These are phyloP conservation scores for Oreotrochilus melanogaster DNA, from an alignment of 2,113 vertebrate species.

Conservation along the genomic window DNA sequence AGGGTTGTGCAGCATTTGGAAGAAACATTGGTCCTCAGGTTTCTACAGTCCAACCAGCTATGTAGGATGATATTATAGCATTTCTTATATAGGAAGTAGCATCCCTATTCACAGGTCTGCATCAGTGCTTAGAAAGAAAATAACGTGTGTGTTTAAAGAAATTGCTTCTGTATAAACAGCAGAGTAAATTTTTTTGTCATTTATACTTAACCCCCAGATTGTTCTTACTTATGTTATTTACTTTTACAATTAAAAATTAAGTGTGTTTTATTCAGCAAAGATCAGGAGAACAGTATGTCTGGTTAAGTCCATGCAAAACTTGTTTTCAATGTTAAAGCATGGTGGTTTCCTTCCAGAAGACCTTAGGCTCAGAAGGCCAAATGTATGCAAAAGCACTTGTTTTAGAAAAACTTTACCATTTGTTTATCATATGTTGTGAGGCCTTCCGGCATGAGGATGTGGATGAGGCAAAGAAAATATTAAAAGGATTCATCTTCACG, in stretches of 20 bases:
- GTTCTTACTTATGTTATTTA: background rate
- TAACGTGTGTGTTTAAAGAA: background rate
- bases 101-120: background rate
- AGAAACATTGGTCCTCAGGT: background rate
- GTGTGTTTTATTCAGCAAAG: background rate
- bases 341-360: background rate
- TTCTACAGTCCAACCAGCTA: background rate
- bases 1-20: background rate
- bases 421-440: background rate
- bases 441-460: background rate
- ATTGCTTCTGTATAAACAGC: background rate
- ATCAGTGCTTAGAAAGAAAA: background rate
- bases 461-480: background rate
- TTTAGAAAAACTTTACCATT: background rate
- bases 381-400: background rate
- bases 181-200: background rate
- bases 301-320: background rate
- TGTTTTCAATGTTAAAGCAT: background rate
- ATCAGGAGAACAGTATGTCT: background rate
- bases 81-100: background rate
- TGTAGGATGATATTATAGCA: background rate
- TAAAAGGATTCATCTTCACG: background rate
- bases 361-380: background rate
- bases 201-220: background rate
- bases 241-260: background rate